These are phyloP conservation scores for Lasioglossum pauxillum DNA, from an alignment of 2,888 invertebrate species.

Conservation along the genomic window DNA sequence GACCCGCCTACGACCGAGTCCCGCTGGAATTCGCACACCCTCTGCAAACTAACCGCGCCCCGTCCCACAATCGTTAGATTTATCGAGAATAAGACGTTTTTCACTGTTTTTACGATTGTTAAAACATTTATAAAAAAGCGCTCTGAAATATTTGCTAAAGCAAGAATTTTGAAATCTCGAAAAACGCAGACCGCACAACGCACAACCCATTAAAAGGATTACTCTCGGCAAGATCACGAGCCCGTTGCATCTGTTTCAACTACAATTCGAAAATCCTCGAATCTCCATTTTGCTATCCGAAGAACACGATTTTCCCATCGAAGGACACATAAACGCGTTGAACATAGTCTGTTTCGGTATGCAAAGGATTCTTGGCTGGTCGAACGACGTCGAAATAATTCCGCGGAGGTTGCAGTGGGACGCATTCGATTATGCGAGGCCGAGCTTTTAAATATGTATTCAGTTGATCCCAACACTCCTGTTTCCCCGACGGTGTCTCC, in stretches of 20 bases:
- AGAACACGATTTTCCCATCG: neutral
- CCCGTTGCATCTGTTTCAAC: neutral
- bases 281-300: neutral
- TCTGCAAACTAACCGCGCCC: neutral
- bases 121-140: too few relatives aligned
- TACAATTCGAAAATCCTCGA: neutral
- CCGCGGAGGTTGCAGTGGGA: conserved; percentile 22
- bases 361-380: conserved; percentile 26
- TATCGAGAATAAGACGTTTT: neutral
- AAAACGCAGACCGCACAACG: neutral
- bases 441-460: conserved; percentile 36
- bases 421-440: conserved; percentile 45
- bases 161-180: neutral
- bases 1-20: neutral
- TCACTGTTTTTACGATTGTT: neutral
- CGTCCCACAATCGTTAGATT: neutral
- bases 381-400: conserved; percentile 37
- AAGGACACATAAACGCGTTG: neutral
- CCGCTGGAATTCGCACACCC: neutral
- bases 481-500: neutral
- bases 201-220: neutral
- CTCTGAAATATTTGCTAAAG: neutral
- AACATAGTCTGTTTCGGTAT: neutral
- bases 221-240: neutral
- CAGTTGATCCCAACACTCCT: neutral